Evolutionary conservation across 2,797 vertebrate species (phyloP).

Genomic region (Chiloscyllium punctatum): DNA sequence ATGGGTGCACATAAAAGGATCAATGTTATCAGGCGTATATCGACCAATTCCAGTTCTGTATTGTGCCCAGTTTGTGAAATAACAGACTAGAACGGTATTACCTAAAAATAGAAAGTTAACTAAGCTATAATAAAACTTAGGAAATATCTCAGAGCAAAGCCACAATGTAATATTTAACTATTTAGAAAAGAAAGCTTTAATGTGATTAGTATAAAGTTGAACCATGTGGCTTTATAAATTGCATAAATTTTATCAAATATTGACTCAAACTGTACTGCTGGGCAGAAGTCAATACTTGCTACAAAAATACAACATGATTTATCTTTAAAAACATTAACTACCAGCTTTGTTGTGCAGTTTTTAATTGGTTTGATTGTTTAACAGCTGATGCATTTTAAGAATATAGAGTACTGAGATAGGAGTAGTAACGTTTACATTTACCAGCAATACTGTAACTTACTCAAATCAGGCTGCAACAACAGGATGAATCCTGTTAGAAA

Average conservation of each 20-base stretch:
- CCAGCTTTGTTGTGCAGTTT: background rate
- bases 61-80: conserved; percentile 31
- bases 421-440: background rate
- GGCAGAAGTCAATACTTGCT: background rate
- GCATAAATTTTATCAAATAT: background rate
- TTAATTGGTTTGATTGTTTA: background rate
- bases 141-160: background rate
- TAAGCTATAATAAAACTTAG: background rate
- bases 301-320: background rate
- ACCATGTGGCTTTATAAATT: background rate
- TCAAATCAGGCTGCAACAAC: background rate
- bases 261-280: background rate
- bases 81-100: background rate
- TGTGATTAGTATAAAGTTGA: background rate
- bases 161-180: background rate
- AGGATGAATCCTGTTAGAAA: conserved; percentile 4
- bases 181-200: background rate
- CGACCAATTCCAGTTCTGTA: background rate
- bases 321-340: background rate
- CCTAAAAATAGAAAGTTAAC: background rate
- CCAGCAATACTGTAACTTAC: background rate
- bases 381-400: too few species aligned
- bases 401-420: background rate
- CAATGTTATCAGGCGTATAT: background rate
- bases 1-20: conserved; percentile 24